A percentile compares a stretch with the other conserved stretches of the same genome.
phyloP scores from a whole-genome alignment of 35 echinoderm and acorn worm genomes.

The Heliocidaris erythrogramma region DNA sequence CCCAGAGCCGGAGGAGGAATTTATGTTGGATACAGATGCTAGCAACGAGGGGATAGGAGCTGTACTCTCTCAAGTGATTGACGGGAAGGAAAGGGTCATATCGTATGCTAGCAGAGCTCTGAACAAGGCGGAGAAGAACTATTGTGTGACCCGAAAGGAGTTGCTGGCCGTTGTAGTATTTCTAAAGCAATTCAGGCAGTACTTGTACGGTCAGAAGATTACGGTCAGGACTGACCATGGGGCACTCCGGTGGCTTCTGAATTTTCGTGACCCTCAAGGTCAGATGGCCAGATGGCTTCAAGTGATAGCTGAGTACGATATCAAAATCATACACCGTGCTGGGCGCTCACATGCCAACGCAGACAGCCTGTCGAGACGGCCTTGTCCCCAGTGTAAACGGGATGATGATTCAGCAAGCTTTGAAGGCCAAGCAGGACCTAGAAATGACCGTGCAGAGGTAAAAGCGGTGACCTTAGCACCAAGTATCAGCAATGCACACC shows the following conservation, averaged over 20 bases:
- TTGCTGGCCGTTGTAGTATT: constrained; percentile 39
- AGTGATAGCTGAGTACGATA: background rate
- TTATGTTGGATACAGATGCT: too few species aligned
- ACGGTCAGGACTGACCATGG: constrained; percentile 47
- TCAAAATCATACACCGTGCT: background rate
- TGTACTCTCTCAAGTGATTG: constrained; percentile 64
- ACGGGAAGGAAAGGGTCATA: constrained; percentile 63
- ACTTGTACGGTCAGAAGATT: constrained; percentile 52
- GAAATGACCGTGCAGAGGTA: too few species aligned
- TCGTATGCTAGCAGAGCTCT: constrained; percentile 51
- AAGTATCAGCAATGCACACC: too few species aligned
- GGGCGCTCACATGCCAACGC: background rate
- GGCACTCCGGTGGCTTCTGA: constrained; percentile 49
- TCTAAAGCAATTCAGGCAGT: constrained; percentile 58
- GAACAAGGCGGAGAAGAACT: constrained; percentile 38
- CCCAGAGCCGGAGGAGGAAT: background rate
- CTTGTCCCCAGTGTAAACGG: background rate
- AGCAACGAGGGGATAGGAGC: constrained; percentile 39
- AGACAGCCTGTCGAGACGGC: constrained; percentile 28
- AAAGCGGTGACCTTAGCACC: too few species aligned
- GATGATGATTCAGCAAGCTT: too few species aligned
- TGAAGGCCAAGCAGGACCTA: too few species aligned
- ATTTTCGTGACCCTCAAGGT: constrained; percentile 48
- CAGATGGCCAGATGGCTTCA: constrained; percentile 58
- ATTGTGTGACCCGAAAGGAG: constrained; percentile 52